A percentile compares a stretch with the other conserved stretches of the same genome.
phyloP scores from a whole-genome alignment of 2,888 invertebrate genomes.

The Macrophya alboannulata region DNA sequence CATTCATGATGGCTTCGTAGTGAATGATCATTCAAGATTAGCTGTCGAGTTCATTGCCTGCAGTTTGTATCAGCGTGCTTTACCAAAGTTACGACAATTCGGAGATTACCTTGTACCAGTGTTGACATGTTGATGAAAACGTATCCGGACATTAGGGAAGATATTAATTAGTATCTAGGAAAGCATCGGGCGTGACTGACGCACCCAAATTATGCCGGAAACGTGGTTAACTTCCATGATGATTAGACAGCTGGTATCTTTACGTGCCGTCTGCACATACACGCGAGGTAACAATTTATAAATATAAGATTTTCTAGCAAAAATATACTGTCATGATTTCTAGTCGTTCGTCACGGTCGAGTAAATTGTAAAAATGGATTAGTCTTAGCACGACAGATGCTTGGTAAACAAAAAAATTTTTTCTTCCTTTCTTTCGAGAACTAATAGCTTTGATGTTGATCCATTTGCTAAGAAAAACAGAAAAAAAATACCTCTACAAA shows the following conservation, averaged over 20 bases:
- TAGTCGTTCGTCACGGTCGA: conserved; percentile 15
- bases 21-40: not conserved
- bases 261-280: conserved; percentile 41
- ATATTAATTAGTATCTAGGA: conserved; percentile 57
- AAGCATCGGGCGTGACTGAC: conserved; percentile 54
- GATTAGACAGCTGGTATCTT: conserved; percentile 51
- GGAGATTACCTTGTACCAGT: not conserved
- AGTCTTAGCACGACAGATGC: not conserved
- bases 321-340: conserved; percentile 29
- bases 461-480: not conserved
- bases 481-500: not conserved
- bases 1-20: not conserved
- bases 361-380: not conserved
- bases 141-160: conserved; percentile 45
- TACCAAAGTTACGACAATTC: not conserved
- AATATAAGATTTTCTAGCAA: conserved; percentile 39
- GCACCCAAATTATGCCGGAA: conserved; percentile 54
- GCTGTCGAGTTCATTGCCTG: not conserved
- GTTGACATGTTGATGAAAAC: conserved; percentile 51
- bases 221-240: conserved; percentile 46
- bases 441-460: conserved; percentile 15
- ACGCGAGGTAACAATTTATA: conserved; percentile 52
- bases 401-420: not conserved
- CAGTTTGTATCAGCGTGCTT: not conserved
- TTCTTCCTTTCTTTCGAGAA: not conserved